Base-by-base conservation (phyloP, 2,113 vertebrate genomes). In the Agelaius tricolor region DNA sequence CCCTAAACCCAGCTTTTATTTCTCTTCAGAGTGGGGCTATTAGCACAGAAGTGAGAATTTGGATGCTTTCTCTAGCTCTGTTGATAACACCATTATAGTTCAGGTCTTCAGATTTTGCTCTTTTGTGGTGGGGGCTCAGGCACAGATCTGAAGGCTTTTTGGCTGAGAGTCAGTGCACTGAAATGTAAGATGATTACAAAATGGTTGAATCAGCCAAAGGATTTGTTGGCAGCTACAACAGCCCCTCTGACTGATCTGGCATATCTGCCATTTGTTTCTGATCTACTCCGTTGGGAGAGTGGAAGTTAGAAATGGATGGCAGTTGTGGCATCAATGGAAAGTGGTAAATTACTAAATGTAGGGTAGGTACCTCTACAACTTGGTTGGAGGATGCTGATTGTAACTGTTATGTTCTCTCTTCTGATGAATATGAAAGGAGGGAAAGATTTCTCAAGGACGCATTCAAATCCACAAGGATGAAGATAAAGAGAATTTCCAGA, bases 121-220 rank as follows among this genome's bases (percentile, higher is more conserved):
- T 78, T 77, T 90, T 93, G 76, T 88, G 47, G 31, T 69, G 57
- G 39, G 65, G 61, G 49, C 52, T 63, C 79, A 93, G 51, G 46
- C 52, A 59, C 2, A 24, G 67, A 49, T 86, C 58, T 51, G 78
- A 90, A 91, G 52, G 79, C 59, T 90, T 91, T 93, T 89, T 95
- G 95, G 78, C 94, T 91, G 72, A 80, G 63, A 16, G 37, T 84
- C 0, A 0, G 68, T 87, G 81, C 93, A 80, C 79, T 84, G 90
- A 92, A 94, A 92, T 88, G 47, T 62, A 85, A 93, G 91, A 86
- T 93, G 65, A 93, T 94, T 90, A 80, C 87, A 79, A 87, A 95
- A 83, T 77, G 79, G 72, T 88, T 73, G 93, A 90, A 81, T 88
- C 85, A 65, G 90, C 93, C 93, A 94, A 81, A 96, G 65, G 65